Percentiles rank a stretch among this genome's conserved stretches.
Evolutionary conservation across 2,797 vertebrate genomes (phyloP).

Genomic region (Girardinus metallicus): DNA sequence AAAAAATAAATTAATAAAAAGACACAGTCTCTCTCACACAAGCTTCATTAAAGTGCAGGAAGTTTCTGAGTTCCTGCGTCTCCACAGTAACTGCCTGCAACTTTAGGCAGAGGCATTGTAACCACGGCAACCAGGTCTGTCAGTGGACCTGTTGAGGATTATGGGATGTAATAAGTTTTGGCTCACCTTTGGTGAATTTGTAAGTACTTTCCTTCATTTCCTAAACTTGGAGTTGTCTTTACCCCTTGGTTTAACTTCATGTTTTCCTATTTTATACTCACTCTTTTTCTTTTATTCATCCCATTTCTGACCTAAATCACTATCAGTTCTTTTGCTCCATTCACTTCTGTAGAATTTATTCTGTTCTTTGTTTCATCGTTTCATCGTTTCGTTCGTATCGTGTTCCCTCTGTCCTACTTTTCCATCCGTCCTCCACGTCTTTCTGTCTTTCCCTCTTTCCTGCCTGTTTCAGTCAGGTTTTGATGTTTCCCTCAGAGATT

Average conservation of each 20-base stretch:
- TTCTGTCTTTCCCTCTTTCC: neutral
- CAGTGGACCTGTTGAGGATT: constrained; percentile 21
- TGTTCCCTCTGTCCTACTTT: neutral
- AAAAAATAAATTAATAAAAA: neutral
- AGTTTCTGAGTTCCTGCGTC: constrained; percentile 22
- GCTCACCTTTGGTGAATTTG: neutral
- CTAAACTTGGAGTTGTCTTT: neutral
- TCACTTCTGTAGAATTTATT: neutral
- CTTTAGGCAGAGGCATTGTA: constrained; percentile 19
- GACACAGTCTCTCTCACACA: neutral
- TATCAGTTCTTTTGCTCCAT: neutral
- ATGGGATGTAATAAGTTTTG: constrained; percentile 18
- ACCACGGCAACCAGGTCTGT: constrained; percentile 30
- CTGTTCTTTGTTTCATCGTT: neutral
- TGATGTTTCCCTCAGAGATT: neutral
- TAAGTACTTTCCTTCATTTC: neutral
- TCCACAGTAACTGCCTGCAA: constrained; percentile 20
- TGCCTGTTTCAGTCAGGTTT: neutral
- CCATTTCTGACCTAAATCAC: neutral
- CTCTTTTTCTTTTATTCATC: neutral
- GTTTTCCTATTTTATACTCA: neutral
- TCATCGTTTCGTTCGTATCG: neutral
- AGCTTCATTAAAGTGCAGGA: neutral
- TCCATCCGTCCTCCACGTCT: neutral
- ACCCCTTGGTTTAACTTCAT: neutral